Percentiles rank a stretch among this genome's conserved stretches.
These are phyloP conservation scores for Ibidorhyncha struthersii DNA, from an alignment of 2,113 vertebrate species.

Conservation along the genomic window DNA sequence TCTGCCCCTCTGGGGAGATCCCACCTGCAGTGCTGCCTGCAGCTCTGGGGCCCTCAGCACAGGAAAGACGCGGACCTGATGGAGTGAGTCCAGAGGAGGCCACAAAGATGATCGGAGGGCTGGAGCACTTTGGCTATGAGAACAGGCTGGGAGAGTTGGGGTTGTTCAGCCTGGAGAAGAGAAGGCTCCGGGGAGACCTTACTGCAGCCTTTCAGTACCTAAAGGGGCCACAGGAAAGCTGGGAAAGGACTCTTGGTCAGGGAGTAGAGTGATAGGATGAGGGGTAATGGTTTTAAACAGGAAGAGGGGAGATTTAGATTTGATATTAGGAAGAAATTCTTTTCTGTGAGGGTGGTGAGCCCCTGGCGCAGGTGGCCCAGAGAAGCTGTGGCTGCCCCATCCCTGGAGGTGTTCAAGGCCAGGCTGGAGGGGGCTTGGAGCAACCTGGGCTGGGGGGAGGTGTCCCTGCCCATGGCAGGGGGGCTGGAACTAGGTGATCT, in stretches of 20 bases:
- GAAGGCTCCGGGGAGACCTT: background rate
- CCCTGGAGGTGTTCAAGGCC: background rate
- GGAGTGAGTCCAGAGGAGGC: too few species aligned
- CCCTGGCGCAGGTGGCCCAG: background rate
- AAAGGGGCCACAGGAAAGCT: background rate
- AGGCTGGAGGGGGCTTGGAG: background rate
- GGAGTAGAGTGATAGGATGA: background rate
- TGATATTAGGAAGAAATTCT: background rate
- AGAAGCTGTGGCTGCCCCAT: background rate
- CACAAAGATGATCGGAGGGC: too few species aligned
- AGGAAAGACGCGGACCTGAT: too few species aligned
- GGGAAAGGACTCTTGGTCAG: background rate
- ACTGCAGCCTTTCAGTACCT: background rate
- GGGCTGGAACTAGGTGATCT: background rate
- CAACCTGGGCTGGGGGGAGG: background rate
- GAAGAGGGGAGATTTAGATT: background rate
- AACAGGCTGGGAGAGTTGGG: too few species aligned
- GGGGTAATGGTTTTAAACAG: background rate
- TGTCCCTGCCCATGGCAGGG: background rate
- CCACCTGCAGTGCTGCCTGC: too few species aligned
- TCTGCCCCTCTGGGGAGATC: too few species aligned
- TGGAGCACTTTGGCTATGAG: too few species aligned
- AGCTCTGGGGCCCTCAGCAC: too few species aligned
- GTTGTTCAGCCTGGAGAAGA: too few species aligned
- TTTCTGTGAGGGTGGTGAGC: background rate